Percentiles rank a stretch among this genome's conserved stretches.
Evolutionary conservation across 64 coral and sea anemone genomes (phyloP).

Genomic region (Actinia tenebrosa): DNA sequence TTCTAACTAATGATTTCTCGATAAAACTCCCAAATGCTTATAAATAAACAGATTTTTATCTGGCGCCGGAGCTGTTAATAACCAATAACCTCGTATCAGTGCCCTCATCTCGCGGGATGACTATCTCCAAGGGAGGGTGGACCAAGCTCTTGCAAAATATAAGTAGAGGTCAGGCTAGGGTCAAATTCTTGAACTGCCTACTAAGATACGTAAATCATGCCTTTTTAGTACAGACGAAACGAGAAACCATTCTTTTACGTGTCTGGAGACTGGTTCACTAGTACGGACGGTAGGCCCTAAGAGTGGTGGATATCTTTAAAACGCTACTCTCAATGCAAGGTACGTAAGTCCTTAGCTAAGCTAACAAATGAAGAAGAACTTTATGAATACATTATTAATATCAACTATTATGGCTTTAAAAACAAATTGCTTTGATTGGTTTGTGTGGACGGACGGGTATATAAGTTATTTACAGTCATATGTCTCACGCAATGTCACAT

Average conservation of each 20-base stretch:
- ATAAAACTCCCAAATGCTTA: not conserved
- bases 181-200: constrained; percentile 11
- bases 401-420: not conserved
- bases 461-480: not conserved
- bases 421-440: not conserved
- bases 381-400: not conserved
- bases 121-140: constrained; percentile 1
- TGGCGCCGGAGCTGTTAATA: not conserved
- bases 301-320: not conserved
- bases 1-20: not conserved
- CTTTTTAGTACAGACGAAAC: not conserved
- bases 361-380: too few relatives aligned
- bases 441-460: not conserved
- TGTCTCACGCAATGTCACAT: not conserved
- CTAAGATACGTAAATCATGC: not conserved
- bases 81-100: constrained; percentile 4
- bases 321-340: not conserved
- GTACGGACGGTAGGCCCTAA: not conserved
- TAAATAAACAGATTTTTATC: constrained; percentile 11
- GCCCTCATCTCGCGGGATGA: not conserved
- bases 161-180: not conserved
- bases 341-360: not conserved
- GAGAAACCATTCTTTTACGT: constrained; percentile 2
- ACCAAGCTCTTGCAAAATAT: not conserved
- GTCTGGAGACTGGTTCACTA: not conserved